Evolutionary conservation across 2,888 invertebrate species (phyloP).

Genomic region (Drosophila flavopinicola): DNA sequence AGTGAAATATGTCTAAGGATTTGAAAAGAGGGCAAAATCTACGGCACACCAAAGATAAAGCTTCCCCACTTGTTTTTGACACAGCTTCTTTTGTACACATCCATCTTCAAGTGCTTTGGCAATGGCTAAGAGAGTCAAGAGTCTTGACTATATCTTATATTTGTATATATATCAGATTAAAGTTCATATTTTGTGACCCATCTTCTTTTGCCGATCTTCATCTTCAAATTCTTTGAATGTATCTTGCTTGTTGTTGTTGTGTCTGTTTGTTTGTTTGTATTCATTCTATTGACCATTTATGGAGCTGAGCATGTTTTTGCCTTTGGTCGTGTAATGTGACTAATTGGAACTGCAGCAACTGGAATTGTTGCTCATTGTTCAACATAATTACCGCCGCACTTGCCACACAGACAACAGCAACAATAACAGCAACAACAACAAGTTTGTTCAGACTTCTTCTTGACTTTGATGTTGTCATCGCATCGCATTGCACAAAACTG

Average conservation of each 20-base stretch:
- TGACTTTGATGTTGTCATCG: constrained; percentile 56
- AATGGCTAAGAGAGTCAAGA: too few species aligned
- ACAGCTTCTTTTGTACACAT: too few species aligned
- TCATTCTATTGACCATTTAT: constrained; percentile 59
- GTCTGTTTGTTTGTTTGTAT: constrained; percentile 36
- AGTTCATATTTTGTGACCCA: constrained; percentile 1
- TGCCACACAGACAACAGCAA: constrained; percentile 19
- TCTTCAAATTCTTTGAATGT: constrained; percentile 1
- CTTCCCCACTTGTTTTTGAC: too few species aligned
- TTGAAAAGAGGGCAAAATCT: too few species aligned
- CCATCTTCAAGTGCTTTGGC: too few species aligned
- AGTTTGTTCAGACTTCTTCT: constrained; percentile 23
- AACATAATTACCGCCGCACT: constrained; percentile 62
- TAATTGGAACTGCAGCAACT: constrained; percentile 70
- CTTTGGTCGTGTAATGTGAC: constrained; percentile 67
- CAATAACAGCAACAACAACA: constrained; percentile 15
- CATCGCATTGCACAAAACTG: constrained; percentile 35
- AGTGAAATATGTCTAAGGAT: too few species aligned
- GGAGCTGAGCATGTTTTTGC: constrained; percentile 63
- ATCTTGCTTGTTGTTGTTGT: constrained; percentile 3
- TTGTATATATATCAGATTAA: too few species aligned
- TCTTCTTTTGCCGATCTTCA: not conserved
- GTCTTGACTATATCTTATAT: too few species aligned
- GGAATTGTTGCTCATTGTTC: constrained; percentile 64
- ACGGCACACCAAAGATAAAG: too few species aligned